Percentiles rank a stretch among this genome's conserved stretches.
These are phyloP conservation scores for Epinotia demarniana DNA, from an alignment of 2,888 invertebrate species.

Conservation along the genomic window DNA sequence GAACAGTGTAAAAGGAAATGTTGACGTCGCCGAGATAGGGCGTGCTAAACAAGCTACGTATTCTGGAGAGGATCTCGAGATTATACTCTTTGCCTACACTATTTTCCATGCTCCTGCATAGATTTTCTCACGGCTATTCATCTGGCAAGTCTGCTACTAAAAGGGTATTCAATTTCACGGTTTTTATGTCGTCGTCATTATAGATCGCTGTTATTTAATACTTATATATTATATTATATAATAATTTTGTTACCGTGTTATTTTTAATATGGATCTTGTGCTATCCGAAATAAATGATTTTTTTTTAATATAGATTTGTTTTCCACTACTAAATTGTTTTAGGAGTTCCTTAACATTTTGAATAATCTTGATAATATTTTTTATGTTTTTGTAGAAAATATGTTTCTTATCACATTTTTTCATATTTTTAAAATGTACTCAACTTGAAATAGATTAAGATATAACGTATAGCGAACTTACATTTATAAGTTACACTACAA, in stretches of 20 bases:
- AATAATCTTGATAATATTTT: too few relatives aligned
- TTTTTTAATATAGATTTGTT: neutral
- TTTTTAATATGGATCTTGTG: too few relatives aligned
- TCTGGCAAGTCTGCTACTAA: conserved; percentile 28
- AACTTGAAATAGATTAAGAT: too few relatives aligned
- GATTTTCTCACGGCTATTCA: conserved; percentile 44
- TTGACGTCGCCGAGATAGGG: conserved; percentile 24
- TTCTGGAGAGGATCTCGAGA: conserved; percentile 33
- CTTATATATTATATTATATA: too few relatives aligned
- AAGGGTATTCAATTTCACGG: conserved; percentile 29
- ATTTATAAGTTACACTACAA: too few relatives aligned
- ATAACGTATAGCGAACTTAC: too few relatives aligned
- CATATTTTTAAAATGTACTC: too few relatives aligned
- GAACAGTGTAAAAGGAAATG: conserved; percentile 18
- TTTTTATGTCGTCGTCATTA: conserved; percentile 7
- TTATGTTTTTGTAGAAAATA: too few relatives aligned
- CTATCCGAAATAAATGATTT: too few relatives aligned
- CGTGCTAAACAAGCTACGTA: conserved; percentile 31
- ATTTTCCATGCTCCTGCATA: conserved; percentile 50
- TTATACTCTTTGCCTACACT: conserved; percentile 42
- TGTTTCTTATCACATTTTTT: too few relatives aligned
- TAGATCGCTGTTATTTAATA: conserved; percentile 7
- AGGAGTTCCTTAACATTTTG: neutral
- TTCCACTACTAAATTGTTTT: neutral
- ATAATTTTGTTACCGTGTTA: too few relatives aligned